Base-by-base conservation (phyloP, 2,888 invertebrate genomes). In the Sminthurinus aureus region DNA sequence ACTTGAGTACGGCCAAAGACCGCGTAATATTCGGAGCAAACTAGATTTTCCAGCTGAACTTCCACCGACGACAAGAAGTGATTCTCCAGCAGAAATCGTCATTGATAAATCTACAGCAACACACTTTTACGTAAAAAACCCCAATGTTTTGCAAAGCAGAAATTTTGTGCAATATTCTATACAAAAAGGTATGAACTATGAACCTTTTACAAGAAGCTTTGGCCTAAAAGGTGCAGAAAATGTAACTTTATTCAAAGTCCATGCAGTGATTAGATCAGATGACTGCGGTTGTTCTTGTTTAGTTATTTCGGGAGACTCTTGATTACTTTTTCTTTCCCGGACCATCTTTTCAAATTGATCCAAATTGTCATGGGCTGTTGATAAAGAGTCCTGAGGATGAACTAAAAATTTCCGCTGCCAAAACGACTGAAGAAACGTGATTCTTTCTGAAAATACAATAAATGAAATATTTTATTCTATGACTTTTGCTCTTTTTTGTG, bases 1-100 rank as follows among this genome's bases (percentile, higher is more conserved):
- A 69, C 85, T 82, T 11, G 85, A 87, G 75, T 90, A 89, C 11
- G 90, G 90, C 93, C 93, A 93, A n/a, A 93, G 89, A 8, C 92
- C 92, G 85, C 91, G 91, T 66, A 93, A 89, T 50, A 92, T 90
- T 51, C 93, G 89, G 20, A 93, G 89, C 18, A 93, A 89, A 66
- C 92, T 92, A 20, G 92, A 92, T 89, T 93, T 93, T 13, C 93
- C 93, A 88, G 91, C 90, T 0, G 92, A 92, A 89, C 92, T 92
- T 85, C 91, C 90, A 11, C 93, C 93, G 22, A 91, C 91, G 50
- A 93, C 90, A n/a, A 93, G 89, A 0, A 93, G 86, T 85, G 91
- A 92, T 58, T 90, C 89, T 1, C 91, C 91, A 58, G 90, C 89
- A 24, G 89, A 89, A 75, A 93, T 89, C 84, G 90, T 89, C 64